Percentiles rank a stretch among this genome's conserved stretches.
Evolutionary conservation across 1,140 invertebrate species (phyloP).

Genomic region (Coptotermes formosanus): DNA sequence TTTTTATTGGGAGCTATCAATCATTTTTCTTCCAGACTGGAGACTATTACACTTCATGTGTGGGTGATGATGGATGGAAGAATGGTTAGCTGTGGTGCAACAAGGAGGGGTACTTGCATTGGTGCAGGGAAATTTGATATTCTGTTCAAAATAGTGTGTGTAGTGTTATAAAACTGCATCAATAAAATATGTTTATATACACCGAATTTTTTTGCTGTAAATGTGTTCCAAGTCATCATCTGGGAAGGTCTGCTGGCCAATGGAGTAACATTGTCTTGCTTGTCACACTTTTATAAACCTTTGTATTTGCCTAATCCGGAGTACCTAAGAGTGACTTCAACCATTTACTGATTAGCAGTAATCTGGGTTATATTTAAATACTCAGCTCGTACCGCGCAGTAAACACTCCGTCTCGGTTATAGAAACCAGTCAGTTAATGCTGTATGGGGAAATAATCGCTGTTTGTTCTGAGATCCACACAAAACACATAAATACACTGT

Average conservation of each 20-base stretch:
- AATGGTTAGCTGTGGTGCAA: not conserved
- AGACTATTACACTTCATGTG: not conserved
- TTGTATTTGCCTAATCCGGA: not conserved
- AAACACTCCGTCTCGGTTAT: too few species aligned
- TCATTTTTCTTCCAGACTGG: slow-evolving; percentile 14
- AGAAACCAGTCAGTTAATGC: too few species aligned
- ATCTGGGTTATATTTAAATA: too few species aligned
- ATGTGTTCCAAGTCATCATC: not conserved
- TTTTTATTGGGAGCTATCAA: slow-evolving; percentile 6
- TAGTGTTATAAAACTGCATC: not conserved
- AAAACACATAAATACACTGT: too few species aligned
- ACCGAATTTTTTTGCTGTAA: not conserved
- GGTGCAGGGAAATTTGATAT: not conserved
- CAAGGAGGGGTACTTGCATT: not conserved
- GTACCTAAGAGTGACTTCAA: not conserved
- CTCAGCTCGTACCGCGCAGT: too few species aligned
- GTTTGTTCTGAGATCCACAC: too few species aligned
- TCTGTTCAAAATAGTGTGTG: not conserved
- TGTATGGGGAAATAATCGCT: too few species aligned
- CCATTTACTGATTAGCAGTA: too few species aligned
- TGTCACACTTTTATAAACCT: not conserved
- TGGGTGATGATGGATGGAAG: slow-evolving; percentile 6
- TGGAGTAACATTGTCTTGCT: not conserved
- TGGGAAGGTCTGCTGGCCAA: not conserved
- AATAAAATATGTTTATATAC: not conserved